Evolutionary conservation across 2,797 vertebrate genomes (phyloP).

Genomic region (Chaunax sp.): DNA sequence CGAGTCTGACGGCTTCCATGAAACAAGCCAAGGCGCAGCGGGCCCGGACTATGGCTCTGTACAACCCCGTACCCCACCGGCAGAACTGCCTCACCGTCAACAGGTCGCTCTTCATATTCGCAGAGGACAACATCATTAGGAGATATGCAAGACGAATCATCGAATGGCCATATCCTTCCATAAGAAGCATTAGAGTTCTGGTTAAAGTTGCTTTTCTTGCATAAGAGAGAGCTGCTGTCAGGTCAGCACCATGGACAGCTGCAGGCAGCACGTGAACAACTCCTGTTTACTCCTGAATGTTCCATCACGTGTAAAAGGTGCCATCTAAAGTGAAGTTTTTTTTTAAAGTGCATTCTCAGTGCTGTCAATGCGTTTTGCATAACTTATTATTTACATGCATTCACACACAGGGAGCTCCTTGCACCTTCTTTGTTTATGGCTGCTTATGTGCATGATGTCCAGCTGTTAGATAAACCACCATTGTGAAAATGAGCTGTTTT

Average conservation of each 20-base stretch:
- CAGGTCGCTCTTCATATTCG: conserved; percentile 98
- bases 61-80: conserved; percentile 95
- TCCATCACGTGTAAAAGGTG: not conserved
- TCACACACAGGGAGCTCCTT: not conserved
- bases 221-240: not conserved
- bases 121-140: conserved; percentile 96
- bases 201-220: conserved; percentile 6
- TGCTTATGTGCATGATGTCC: not conserved
- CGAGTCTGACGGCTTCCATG: conserved; percentile 87
- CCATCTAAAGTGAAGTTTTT: not conserved
- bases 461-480: conserved; percentile 1
- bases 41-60: conserved; percentile 98
- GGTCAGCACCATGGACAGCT: conserved; percentile 70
- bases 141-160: conserved; percentile 96
- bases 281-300: not conserved
- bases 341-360: not conserved
- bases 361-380: conserved; percentile 24
- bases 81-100: conserved; percentile 99
- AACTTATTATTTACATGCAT: not conserved
- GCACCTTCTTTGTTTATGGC: not conserved
- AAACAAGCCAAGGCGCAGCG: conserved; percentile 97
- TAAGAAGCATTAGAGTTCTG: not conserved
- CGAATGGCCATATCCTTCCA: conserved; percentile 99
- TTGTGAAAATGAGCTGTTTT: not conserved
- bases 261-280: not conserved